phyloP scores from a whole-genome alignment of 2,113 vertebrate species.

The Copsychus sechellarum region DNA sequence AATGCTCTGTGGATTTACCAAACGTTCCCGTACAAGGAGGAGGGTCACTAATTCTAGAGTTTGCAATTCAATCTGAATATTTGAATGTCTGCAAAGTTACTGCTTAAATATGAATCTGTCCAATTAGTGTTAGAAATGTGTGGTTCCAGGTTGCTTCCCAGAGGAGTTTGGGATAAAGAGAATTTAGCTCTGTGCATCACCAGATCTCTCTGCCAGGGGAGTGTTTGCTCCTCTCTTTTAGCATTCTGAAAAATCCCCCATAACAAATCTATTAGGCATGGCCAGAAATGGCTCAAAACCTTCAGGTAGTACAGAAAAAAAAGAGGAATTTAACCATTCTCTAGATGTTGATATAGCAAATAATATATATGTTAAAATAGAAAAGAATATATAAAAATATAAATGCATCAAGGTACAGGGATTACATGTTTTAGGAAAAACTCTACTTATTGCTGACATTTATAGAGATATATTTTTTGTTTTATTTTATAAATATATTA shows the following conservation, averaged over 20 bases:
- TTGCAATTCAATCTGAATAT: neutral
- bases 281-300: neutral
- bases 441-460: neutral
- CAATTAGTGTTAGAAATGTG: neutral
- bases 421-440: neutral
- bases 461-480: neutral
- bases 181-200: neutral
- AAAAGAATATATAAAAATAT: neutral
- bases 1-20: neutral
- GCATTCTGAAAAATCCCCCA: neutral
- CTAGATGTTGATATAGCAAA: neutral
- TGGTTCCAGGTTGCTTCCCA: neutral
- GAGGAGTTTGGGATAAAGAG: neutral
- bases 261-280: neutral
- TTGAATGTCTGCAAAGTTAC: neutral
- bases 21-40: neutral
- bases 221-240: neutral
- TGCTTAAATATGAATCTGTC: neutral
- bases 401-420: neutral
- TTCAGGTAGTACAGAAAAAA: neutral
- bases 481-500: neutral
- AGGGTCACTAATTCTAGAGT: accelerated
- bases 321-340: neutral
- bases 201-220: neutral
- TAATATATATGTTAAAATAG: neutral